phyloP scores from a whole-genome alignment of 2,888 invertebrate species.

The Branchellion lobata region DNA sequence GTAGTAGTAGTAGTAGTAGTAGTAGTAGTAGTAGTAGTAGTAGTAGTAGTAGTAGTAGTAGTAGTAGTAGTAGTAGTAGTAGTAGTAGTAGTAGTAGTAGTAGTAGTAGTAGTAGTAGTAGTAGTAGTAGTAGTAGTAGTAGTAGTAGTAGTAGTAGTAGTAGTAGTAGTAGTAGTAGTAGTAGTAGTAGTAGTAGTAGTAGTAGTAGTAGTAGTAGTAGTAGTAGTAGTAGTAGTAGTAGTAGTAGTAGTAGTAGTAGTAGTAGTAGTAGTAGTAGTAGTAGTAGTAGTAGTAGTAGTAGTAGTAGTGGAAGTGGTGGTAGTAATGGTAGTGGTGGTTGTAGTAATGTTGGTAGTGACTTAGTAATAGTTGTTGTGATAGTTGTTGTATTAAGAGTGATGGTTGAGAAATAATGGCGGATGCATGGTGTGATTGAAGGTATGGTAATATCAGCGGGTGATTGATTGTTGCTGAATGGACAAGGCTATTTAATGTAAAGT shows the following conservation, averaged over 20 bases:
- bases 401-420: not conserved
- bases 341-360: too few species aligned
- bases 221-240: not conserved
- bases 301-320: not conserved
- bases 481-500: too few species aligned
- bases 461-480: too few species aligned
- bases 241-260: not conserved
- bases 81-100: conserved; percentile 22
- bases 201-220: not conserved
- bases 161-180: too few species aligned
- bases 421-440: too few species aligned
- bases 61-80: conserved; percentile 22
- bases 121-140: conserved; percentile 16
- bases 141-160: too few species aligned
- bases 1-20: too few species aligned
- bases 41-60: conserved; percentile 28
- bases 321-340: conserved; percentile 1
- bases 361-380: too few species aligned
- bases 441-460: too few species aligned
- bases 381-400: too few species aligned
- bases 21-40: not conserved
- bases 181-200: not conserved
- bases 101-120: conserved; percentile 31
- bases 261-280: not conserved
- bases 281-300: not conserved